Percentiles rank a stretch among this genome's conserved stretches.
These are phyloP conservation scores for Oreonectes daqikongensis DNA, from an alignment of 2,797 vertebrate species.

Conservation along the genomic window DNA sequence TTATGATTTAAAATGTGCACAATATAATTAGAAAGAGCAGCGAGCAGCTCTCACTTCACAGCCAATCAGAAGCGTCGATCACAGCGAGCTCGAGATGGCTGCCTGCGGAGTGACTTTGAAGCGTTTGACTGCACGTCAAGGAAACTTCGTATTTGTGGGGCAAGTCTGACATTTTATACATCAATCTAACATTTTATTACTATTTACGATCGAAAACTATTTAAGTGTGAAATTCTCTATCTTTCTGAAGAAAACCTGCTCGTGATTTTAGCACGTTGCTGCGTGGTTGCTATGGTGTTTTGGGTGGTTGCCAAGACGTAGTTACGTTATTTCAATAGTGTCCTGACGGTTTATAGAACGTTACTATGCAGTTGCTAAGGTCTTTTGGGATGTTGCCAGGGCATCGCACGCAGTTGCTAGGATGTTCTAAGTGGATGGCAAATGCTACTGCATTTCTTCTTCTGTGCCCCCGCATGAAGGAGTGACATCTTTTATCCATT, in stretches of 20 bases:
- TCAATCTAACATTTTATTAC: neutral
- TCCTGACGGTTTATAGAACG: neutral
- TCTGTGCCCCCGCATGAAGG: neutral
- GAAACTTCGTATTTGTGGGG: neutral
- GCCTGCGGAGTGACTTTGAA: neutral
- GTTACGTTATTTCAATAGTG: neutral
- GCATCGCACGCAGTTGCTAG: slow-evolving; percentile 3
- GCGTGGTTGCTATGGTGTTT: neutral
- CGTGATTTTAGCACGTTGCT: neutral
- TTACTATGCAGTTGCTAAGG: neutral
- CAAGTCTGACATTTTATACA: neutral
- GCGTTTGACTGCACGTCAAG: neutral
- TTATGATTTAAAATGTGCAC: neutral
- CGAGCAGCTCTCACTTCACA: neutral
- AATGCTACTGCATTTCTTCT: neutral
- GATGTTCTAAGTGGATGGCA: neutral
- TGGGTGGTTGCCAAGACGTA: neutral
- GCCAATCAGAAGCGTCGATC: neutral
- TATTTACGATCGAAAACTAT: neutral
- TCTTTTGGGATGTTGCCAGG: neutral
- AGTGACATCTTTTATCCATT: slow-evolving; percentile 22
- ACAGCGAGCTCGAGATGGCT: neutral
- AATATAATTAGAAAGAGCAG: neutral
- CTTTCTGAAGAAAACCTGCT: neutral
- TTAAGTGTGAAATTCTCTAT: neutral